Evolutionary conservation across 2,797 vertebrate species (phyloP), one percentile per base, ranked within the genome.

Genomic region (Sebastes flavidus): DNA sequence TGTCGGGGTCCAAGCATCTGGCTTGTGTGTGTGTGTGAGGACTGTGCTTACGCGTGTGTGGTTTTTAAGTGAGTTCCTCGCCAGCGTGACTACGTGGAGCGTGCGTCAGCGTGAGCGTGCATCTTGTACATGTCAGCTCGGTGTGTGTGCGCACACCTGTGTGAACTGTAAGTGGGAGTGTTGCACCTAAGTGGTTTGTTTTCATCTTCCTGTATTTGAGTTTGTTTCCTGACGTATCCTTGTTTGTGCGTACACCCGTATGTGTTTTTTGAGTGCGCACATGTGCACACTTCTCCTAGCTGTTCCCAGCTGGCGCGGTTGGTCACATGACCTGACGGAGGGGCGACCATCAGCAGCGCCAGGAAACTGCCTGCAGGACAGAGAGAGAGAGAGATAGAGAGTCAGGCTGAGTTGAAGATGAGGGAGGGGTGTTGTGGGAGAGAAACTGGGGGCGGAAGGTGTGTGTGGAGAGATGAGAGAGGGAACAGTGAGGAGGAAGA

Each of bases 361-460:
- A 97, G 97, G 95, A 96, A 96, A 96, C 93, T 81, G 96, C 95
- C 95, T 95, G 94, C 95, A 96, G 96, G 91, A 91, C 79, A 74
- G 82, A 75, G 84, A 77, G 78, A 68, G 77, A 36, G 65, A 68
- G 72, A 82, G 65, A 72, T 72, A 86, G 67, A 87, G 84, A 87
- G 85, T 88, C 77, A 89, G 90, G 77, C 85, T 76, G 86, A 91
- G 86, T 79, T 89, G 76, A 88, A 80, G 83, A 87, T 87, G 89
- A 89, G 80, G 77, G 82, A 79, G 79, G 87, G 75, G 90, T 79
- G 86, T 61, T 85, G 81, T 86, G 87, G 79, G 81, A 85, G 80
- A 81, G 69, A 85, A 77, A 85, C 69, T 78, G 52, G 78, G 74
- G 70, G 73, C 1, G 49, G 80, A 84, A 76, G 69, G 96, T 94